phyloP scores from a whole-genome alignment of 2,888 invertebrate species.

The Spicauda simplicius region DNA sequence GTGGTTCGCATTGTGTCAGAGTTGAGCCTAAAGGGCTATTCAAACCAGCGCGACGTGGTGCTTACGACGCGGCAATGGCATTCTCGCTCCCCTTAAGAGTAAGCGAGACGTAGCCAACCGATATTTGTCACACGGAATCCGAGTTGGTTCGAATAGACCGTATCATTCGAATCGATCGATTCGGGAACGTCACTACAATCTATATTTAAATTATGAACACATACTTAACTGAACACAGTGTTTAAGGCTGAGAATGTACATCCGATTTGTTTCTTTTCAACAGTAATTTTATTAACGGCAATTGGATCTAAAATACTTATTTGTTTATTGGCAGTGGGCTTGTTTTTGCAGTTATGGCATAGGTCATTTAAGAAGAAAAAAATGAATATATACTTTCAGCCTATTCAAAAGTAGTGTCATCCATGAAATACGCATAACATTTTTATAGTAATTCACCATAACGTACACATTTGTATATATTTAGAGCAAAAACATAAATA shows the following conservation, averaged over 20 bases:
- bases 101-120: conserved; percentile 22
- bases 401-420: conserved; percentile 28
- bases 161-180: conserved; percentile 32
- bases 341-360: background rate
- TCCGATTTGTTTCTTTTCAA: conserved; percentile 18
- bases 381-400: conserved; percentile 26
- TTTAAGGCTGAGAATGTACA: conserved; percentile 42
- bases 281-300: conserved; percentile 3
- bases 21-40: conserved; percentile 29
- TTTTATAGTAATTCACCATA: conserved; percentile 10
- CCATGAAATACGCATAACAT: conserved; percentile 31
- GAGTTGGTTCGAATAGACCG: conserved; percentile 28
- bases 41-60: conserved; percentile 21
- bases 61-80: conserved; percentile 9
- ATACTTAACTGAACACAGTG: conserved; percentile 73
- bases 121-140: conserved; percentile 25
- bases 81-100: conserved; percentile 28
- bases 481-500: conserved; percentile 9
- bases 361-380: conserved; percentile 9
- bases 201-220: conserved; percentile 71
- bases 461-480: conserved; percentile 16
- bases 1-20: conserved; percentile 16
- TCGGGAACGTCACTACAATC: conserved; percentile 48
- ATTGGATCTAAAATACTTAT: background rate
- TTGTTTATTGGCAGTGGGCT: conserved; percentile 12